Conservation (phyloP, 2,113 vertebrate species). For the Malurus elegans region DNA sequence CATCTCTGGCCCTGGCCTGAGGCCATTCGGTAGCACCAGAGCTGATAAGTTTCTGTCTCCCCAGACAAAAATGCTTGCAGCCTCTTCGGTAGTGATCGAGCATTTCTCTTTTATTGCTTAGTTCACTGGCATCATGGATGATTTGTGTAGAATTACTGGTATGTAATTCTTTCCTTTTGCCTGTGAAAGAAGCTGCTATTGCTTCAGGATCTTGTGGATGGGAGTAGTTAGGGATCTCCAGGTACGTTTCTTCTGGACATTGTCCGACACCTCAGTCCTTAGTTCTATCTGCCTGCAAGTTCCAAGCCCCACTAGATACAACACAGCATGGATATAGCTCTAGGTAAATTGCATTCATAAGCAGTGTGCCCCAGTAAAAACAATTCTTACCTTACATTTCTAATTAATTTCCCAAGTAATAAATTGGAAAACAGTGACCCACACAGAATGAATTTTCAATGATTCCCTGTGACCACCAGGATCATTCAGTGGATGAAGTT, state of each 20-base stretch:
- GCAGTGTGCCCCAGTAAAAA: background rate
- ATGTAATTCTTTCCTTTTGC: background rate
- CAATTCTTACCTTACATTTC: background rate
- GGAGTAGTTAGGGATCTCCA: background rate
- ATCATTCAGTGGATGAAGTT: background rate
- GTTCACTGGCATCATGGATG: background rate
- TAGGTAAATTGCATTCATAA: background rate
- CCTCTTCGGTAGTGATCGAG: background rate
- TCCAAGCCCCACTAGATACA: background rate
- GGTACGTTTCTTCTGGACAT: background rate
- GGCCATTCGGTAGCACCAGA: fast-evolving
- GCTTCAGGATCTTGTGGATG: background rate
- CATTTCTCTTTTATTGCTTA: background rate
- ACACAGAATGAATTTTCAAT: background rate
- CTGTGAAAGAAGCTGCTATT: background rate
- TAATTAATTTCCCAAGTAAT: background rate
- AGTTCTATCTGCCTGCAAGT: background rate
- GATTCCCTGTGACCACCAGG: background rate
- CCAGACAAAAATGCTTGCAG: background rate
- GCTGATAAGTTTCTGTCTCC: background rate
- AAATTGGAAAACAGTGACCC: background rate
- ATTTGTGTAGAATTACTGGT: background rate
- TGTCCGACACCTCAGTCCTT: background rate
- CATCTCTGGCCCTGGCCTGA: background rate
- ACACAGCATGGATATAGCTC: background rate